phyloP scores from a whole-genome alignment of 2,888 invertebrate species.

The Pterostichus niger region DNA sequence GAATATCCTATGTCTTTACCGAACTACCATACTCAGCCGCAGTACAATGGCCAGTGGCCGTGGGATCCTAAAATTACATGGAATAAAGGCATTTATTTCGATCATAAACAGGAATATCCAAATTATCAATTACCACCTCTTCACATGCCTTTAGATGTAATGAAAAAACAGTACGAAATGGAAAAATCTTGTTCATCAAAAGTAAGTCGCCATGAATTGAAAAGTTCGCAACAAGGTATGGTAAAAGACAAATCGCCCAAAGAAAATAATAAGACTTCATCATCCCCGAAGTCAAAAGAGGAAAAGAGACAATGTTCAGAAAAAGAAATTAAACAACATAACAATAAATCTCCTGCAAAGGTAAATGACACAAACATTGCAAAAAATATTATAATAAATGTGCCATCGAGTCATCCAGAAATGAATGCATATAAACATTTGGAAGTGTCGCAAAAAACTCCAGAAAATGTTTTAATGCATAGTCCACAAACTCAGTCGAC shows the following conservation, averaged over 20 bases:
- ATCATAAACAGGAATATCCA: slow-evolving; percentile 76
- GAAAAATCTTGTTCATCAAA: slow-evolving; percentile 68
- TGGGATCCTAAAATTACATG: slow-evolving; percentile 81
- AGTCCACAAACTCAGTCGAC: neutral
- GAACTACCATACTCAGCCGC: slow-evolving; percentile 76
- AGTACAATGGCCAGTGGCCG: slow-evolving; percentile 82
- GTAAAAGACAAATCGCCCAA: slow-evolving; percentile 69
- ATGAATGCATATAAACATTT: slow-evolving; percentile 45
- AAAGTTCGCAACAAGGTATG: slow-evolving; percentile 68
- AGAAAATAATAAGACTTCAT: slow-evolving; percentile 67
- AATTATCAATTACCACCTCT: slow-evolving; percentile 74
- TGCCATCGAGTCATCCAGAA: slow-evolving; percentile 10
- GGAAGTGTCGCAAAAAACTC: slow-evolving; percentile 18
- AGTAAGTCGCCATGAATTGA: slow-evolving; percentile 73
- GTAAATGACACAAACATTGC: slow-evolving; percentile 17
- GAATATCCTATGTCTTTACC: slow-evolving; percentile 81
- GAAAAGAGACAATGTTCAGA: slow-evolving; percentile 69
- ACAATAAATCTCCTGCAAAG: slow-evolving; percentile 30
- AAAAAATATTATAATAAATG: slow-evolving; percentile 33
- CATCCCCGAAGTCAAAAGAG: slow-evolving; percentile 68
- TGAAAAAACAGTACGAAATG: slow-evolving; percentile 71
- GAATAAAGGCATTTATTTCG: slow-evolving; percentile 81
- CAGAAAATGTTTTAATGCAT: slow-evolving; percentile 45
- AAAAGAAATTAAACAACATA: slow-evolving; percentile 48
- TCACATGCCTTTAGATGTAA: slow-evolving; percentile 74